Evolutionary conservation across 2,113 vertebrate species (phyloP), one percentile per base, ranked within the genome.

Genomic region (Malurus melanocephalus): DNA sequence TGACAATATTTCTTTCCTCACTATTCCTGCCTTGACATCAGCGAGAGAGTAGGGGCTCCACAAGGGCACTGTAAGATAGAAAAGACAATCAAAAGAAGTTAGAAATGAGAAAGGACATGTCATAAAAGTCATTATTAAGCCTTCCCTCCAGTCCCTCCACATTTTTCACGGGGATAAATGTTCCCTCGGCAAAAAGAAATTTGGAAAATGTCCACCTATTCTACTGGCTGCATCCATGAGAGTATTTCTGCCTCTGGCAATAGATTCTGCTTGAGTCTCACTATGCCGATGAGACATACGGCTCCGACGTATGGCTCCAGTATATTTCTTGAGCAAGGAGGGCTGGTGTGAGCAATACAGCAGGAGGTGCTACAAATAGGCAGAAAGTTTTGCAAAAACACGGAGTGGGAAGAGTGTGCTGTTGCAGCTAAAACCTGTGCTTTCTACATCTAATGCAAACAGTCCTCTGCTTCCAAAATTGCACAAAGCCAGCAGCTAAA

Each of bases 291-390:
- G 93, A 94, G 88, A 88, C 93, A 95, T 91, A 94, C 66, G 80
- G 90, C 92, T 93, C 90, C 88, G 1, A 94, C 42, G 92, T 90
- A 94, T 95, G 92, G 88, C 90, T 94, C 90, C 65, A 74, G 80
- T 86, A 93, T 86, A 68, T 95, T 93, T 95, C 93, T 81, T 94
- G 90, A 86, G 90, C 26, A 92, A 91, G 88, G 80, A 91, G 90
- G 88, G 74, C 80, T 95, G 88, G 90, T 93, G 90, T 94, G 88
- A 95, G 93, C 95, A 95, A 94, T 93, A 92, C 92, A 92, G 90
- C 88, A 94, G 92, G 92, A 95, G 93, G 93, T 95, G 93, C 92
- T 95, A 91, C 95, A 94, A 94, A 95, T 94, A 95, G 95, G 92
- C 95, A 94, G 88, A 94, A 94, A 94, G 92, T 91, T 93, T 94